A percentile compares a stretch with the other conserved stretches of the same genome.
phyloP scores from a whole-genome alignment of 2,888 invertebrate genomes.

The Aquatica leii region DNA sequence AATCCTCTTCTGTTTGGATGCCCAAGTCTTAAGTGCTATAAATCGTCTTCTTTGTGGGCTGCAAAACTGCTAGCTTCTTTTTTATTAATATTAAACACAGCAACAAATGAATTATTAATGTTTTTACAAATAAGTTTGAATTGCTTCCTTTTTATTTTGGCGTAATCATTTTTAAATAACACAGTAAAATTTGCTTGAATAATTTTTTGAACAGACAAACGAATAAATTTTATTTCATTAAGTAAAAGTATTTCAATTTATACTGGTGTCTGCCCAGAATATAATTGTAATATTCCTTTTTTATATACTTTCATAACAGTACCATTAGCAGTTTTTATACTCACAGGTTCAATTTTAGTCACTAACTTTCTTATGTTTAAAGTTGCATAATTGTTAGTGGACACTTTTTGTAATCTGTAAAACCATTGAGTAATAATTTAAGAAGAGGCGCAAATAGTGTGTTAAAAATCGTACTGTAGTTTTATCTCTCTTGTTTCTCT shows the following conservation, averaged over 20 bases:
- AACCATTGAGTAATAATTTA: too few species aligned
- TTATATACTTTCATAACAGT: neutral
- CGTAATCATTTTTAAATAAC: too few species aligned
- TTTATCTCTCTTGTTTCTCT: too few species aligned
- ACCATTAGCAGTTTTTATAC: neutral
- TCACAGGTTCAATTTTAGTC: neutral
- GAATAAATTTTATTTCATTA: neutral
- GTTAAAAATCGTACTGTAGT: too few species aligned
- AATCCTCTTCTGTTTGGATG: neutral
- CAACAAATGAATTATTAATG: neutral
- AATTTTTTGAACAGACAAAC: neutral
- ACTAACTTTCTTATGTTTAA: neutral
- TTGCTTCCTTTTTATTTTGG: neutral
- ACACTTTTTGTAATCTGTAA: too few species aligned
- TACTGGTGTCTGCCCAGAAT: neutral
- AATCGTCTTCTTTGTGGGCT: neutral
- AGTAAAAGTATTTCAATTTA: neutral
- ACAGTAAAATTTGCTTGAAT: neutral
- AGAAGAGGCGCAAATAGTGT: too few species aligned
- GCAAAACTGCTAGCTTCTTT: neutral
- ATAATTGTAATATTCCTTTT: slow-evolving; percentile 3
- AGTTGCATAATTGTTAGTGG: neutral
- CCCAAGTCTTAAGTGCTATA: neutral
- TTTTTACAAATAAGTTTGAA: neutral
- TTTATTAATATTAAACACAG: neutral